Evolutionary conservation across 2,888 invertebrate species (phyloP), one percentile per base, ranked within the genome.

Genomic region (Plagodis pulveraria): DNA sequence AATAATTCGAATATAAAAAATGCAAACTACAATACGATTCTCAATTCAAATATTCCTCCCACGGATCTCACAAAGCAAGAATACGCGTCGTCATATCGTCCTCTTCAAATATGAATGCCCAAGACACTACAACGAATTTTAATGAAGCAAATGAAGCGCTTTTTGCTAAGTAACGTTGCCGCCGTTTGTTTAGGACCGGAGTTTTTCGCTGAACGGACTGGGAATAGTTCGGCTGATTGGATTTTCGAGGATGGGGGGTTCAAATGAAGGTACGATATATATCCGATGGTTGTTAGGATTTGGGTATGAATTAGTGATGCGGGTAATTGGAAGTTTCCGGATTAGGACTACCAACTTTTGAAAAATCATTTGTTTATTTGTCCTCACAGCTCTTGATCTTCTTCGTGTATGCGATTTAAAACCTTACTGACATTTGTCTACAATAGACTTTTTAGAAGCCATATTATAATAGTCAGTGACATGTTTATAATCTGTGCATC

Each of bases 111-210:
- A 75, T 69, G 63, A 69, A 67, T 63, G 60, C 22, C 54, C 48
- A 54, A 62, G 62, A 71, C 66, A 58, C 56, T 56, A 56, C 56
- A 67, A 71, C 70, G 73, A 73, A 78, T 81, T 79, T 79, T 83
- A 83, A 82, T 80, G 77, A 80, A 70, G 50, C 56, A 1, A 22
- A 22, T 22, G 22, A 22, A 22, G 22, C 22, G 22, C 22, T 52
- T 62, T 78, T 77, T 78, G 76, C 78, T 56, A 69, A 68, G 73
- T 72, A 80, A 76, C 76, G 74, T 60, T 36, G 72, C 70, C 66
- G 58, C 46, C 47, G 80, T 83, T 82, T 81, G 77, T 74, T 83
- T 79, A 83, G 83, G 83, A 76, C 62, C 56, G 53, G 45, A 56
- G 66, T 77, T 80, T 81, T 81, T 78, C 66, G 73, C 75, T 73